A percentile compares a stretch with the other conserved stretches of the same genome.
phyloP scores from a whole-genome alignment of 2,888 invertebrate species.

The Conomelus anceps region DNA sequence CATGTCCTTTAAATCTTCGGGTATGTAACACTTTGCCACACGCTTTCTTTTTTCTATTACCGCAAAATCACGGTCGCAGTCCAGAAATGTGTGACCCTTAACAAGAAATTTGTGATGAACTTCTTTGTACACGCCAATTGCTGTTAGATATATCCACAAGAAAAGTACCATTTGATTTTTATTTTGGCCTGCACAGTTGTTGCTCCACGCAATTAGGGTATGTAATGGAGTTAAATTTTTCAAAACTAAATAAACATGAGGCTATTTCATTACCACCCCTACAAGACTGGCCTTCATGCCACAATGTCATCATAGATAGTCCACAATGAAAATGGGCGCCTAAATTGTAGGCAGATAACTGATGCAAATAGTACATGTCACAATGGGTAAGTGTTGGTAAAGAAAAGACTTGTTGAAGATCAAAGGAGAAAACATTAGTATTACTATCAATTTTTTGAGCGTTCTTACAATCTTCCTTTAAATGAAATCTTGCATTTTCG shows the following conservation, averaged over 20 bases:
- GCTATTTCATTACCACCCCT: slow-evolving; percentile 2
- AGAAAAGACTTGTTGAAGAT: neutral
- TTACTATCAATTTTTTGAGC: neutral
- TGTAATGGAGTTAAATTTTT: neutral
- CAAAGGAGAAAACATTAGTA: neutral
- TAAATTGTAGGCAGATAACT: neutral
- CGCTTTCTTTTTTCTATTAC: slow-evolving; percentile 7
- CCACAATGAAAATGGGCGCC: neutral
- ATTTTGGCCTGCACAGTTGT: slow-evolving; percentile 3
- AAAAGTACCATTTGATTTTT: neutral
- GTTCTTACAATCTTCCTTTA: neutral
- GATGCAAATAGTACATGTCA: neutral
- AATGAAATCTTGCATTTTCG: neutral
- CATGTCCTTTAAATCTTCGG: neutral
- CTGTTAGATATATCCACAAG: neutral
- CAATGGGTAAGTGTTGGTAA: slow-evolving; percentile 1
- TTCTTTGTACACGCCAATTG: neutral
- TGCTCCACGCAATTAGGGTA: neutral
- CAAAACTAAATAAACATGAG: neutral
- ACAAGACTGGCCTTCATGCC: slow-evolving; percentile 1
- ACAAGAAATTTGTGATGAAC: neutral
- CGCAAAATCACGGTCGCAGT: neutral
- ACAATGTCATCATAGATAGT: neutral
- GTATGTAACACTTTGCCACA: neutral
- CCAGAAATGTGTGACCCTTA: neutral